Conservation (phyloP, 2,888 invertebrate genomes). For the Dryadula phaetusa region DNA sequence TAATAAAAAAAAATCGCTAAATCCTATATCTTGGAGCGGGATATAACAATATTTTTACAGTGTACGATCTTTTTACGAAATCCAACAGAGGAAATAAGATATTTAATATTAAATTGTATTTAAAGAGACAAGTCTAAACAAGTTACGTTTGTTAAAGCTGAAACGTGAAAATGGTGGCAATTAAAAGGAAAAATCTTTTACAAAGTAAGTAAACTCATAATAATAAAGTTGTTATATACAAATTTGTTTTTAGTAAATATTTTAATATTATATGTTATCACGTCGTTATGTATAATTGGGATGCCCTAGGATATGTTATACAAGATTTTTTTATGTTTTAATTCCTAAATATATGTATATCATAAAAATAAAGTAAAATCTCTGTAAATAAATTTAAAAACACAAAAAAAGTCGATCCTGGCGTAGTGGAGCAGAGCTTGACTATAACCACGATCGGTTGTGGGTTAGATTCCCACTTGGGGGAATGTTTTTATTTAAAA, state of each 20-base stretch:
- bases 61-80: slow-evolving; percentile 17
- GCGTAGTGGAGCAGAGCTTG: no score
- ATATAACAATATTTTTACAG: slow-evolving; percentile 8
- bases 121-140: slow-evolving; percentile 1
- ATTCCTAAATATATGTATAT: not conserved
- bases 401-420: no score
- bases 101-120: slow-evolving; percentile 22
- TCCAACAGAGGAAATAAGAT: slow-evolving; percentile 11
- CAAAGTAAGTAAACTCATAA: not conserved
- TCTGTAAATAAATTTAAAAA: no score
- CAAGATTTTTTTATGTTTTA: not conserved
- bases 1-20: no score
- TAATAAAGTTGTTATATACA: slow-evolving; percentile 4
- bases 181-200: slow-evolving; percentile 11
- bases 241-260: not conserved
- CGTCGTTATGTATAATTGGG: not conserved
- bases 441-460: no score
- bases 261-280: slow-evolving; percentile 3
- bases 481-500: no score
- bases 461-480: no score
- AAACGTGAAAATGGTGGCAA: slow-evolving; percentile 3
- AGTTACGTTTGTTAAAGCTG: slow-evolving; percentile 20
- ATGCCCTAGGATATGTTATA: not conserved
- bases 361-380: no score
- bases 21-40: not conserved